A percentile compares a stretch with the other conserved stretches of the same genome.
Evolutionary conservation across 1,140 invertebrate species (phyloP).

Genomic region (Probaryconus sp.): DNA sequence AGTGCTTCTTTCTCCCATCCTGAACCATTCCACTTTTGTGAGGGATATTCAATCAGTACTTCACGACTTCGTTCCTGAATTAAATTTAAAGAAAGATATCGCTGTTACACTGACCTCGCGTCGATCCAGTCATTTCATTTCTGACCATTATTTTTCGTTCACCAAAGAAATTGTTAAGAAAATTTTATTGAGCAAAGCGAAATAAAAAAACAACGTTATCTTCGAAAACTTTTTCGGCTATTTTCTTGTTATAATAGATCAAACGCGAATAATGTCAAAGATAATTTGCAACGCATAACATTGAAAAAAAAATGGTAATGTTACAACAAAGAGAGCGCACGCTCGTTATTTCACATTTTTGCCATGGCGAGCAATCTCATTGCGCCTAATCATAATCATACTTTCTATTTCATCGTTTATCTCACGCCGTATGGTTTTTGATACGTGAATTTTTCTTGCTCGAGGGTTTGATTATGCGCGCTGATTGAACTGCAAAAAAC

Average conservation of each 20-base stretch:
- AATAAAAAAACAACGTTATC: constrained; percentile 4
- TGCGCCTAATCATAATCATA: too few relatives aligned
- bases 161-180: too few relatives aligned
- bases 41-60: too few relatives aligned
- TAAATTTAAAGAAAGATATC: constrained; percentile 14
- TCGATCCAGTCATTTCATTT: constrained; percentile 14
- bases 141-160: background rate
- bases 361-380: too few relatives aligned
- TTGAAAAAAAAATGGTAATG: too few relatives aligned
- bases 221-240: constrained; percentile 16
- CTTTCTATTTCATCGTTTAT: constrained; percentile 1
- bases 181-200: background rate
- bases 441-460: constrained; percentile 1
- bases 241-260: constrained; percentile 4
- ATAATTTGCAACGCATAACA: constrained; percentile 13
- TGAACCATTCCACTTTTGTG: background rate
- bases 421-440: background rate
- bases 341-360: too few relatives aligned
- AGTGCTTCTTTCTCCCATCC: background rate
- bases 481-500: constrained; percentile 7
- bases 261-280: constrained; percentile 13
- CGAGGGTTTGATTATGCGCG: constrained; percentile 18
- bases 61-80: background rate
- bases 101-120: constrained; percentile 38
- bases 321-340: background rate